Evolutionary conservation across 1,140 invertebrate genomes (phyloP).

Genomic region (Musca vetustissima): DNA sequence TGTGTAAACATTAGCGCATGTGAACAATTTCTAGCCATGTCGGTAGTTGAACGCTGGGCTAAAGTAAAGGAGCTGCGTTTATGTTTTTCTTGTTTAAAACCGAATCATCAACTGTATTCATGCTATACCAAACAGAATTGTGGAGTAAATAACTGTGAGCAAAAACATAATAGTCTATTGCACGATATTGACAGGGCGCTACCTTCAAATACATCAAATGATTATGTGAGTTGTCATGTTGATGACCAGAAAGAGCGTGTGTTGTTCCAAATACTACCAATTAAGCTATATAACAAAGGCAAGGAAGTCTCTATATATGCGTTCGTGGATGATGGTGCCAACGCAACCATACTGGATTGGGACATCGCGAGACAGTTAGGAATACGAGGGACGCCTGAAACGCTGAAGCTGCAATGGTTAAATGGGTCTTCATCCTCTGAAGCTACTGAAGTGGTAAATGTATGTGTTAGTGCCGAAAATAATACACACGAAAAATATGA

Average conservation of each 20-base stretch:
- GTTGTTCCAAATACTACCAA: slow-evolving; percentile 25
- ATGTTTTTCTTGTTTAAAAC: too few relatives aligned
- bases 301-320: not conserved
- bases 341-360: slow-evolving; percentile 3
- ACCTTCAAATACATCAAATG: not conserved
- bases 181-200: not conserved
- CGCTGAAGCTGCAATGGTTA: not conserved
- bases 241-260: not conserved
- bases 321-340: slow-evolving; percentile 16
- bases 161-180: not conserved
- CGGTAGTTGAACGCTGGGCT: too few relatives aligned
- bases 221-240: not conserved
- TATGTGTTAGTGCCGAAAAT: too few relatives aligned
- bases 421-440: not conserved
- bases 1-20: too few relatives aligned
- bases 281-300: not conserved
- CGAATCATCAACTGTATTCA: too few relatives aligned
- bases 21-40: too few relatives aligned
- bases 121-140: too few relatives aligned
- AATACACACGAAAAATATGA: too few relatives aligned
- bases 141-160: not conserved
- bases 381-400: not conserved
- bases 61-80: too few relatives aligned
- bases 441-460: too few relatives aligned
- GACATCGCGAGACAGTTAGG: not conserved